phyloP scores from a whole-genome alignment of 2,113 vertebrate species.

The Oryzias melastigma region DNA sequence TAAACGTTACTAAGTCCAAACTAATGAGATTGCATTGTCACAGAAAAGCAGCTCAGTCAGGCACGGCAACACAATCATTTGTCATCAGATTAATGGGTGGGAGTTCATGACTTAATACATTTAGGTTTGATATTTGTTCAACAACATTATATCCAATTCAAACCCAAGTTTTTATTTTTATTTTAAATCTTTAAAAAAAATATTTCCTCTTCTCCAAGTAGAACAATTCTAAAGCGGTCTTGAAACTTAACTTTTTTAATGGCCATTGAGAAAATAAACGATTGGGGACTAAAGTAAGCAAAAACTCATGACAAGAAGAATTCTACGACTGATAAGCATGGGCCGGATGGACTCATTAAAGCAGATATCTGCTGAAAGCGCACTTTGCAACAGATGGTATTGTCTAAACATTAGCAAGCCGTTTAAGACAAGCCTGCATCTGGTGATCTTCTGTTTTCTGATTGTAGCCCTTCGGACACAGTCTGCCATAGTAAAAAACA shows the following conservation, averaged over 20 bases:
- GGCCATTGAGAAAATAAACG: too few species aligned
- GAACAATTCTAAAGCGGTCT: too few species aligned
- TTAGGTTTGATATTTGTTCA: not conserved
- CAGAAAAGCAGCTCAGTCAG: not conserved
- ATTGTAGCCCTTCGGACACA: slow-evolving; percentile 32
- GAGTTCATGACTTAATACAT: not conserved
- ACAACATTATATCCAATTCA: too few species aligned
- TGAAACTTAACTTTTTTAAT: too few species aligned
- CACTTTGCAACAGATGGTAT: slow-evolving; percentile 41
- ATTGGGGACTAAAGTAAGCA: too few species aligned
- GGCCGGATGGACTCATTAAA: slow-evolving; percentile 30
- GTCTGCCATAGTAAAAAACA: not conserved
- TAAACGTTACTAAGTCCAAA: not conserved
- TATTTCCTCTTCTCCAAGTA: too few species aligned
- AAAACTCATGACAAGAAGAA: too few species aligned
- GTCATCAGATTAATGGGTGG: not conserved
- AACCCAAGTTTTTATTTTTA: too few species aligned
- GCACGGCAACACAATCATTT: not conserved
- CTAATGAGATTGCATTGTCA: not conserved
- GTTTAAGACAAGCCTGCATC: slow-evolving; percentile 34
- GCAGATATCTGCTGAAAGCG: slow-evolving; percentile 32
- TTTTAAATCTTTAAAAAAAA: too few species aligned
- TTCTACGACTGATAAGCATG: too few species aligned
- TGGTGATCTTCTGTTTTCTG: slow-evolving; percentile 26
- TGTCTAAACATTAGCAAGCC: slow-evolving; percentile 39